These are phyloP conservation scores for Myrmecophaga tridactyla DNA, from an alignment of 2,113 vertebrate genomes.

Conservation along the genomic window DNA sequence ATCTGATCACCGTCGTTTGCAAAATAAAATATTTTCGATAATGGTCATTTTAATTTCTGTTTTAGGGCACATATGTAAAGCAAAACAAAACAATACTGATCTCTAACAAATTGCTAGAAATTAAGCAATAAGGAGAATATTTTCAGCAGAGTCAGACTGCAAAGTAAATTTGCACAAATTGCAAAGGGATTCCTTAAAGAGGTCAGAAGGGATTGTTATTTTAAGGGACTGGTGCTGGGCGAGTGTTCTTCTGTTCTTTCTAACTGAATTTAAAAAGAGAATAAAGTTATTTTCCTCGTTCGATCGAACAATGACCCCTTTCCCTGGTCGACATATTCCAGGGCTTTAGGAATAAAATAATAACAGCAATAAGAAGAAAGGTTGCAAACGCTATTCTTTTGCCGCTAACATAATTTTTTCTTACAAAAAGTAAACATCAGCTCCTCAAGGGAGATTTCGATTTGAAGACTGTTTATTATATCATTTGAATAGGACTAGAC, in stretches of 20 bases:
- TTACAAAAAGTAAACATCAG: constrained; percentile 82
- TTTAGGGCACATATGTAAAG: neutral
- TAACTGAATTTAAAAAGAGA: constrained; percentile 68
- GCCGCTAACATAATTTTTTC: constrained; percentile 66
- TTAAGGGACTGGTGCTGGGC: neutral
- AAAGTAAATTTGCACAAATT: constrained; percentile 33
- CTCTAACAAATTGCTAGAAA: neutral
- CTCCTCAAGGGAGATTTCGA: constrained; percentile 86
- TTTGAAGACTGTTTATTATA: constrained; percentile 90
- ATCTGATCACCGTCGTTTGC: constrained; percentile 20
- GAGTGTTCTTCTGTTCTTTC: constrained; percentile 63
- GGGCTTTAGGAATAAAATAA: constrained; percentile 75
- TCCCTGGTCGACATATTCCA: constrained; percentile 76
- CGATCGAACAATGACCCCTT: constrained; percentile 58
- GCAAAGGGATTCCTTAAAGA: constrained; percentile 46
- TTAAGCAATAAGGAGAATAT: neutral
- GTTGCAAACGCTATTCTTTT: constrained; percentile 76
- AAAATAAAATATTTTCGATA: constrained; percentile 17
- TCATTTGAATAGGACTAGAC: constrained; percentile 96
- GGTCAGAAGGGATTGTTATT: constrained; percentile 19
- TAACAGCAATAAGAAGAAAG: constrained; percentile 13
- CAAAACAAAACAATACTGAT: neutral
- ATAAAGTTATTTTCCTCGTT: constrained; percentile 73
- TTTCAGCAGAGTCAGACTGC: constrained; percentile 54
- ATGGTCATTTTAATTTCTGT: neutral